Evolutionary conservation across 2,888 invertebrate genomes (phyloP), one percentile per base, ranked within the genome.

Genomic region (Phengaris alcon): DNA sequence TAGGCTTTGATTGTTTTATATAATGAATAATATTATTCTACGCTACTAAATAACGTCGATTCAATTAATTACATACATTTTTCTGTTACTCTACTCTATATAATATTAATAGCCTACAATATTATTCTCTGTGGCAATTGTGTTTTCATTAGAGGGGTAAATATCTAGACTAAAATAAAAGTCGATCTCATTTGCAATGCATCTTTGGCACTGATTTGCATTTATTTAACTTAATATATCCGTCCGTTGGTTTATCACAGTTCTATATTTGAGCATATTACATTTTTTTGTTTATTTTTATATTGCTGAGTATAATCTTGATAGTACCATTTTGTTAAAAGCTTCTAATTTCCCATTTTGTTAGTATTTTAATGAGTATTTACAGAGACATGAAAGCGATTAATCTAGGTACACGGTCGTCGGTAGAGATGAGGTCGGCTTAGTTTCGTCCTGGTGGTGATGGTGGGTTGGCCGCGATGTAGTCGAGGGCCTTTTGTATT

Each of bases 401-500:
- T 76, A 76, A 75, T 76, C 75, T 75, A 77, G 77, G 77, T 76
- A 52, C 51, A 12, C 72, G 69, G 75, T 68, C 73, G 76, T 77
- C 76, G 75, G 68, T 77, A 15, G 72, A 57, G 75, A 80, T 73
- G 73, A 79, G 74, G 70, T 75, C 59, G 8, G 69, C 54, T 80
- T 79, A 90, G 80, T 85, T 88, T 78, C 87, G 87, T 74, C 85
- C 81, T 0, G 88, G 85, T 3, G 89, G 82, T 78, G 94, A 91
- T 35, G 95, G 95, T 59, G 96, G 96, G 77, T 95, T 91, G 4
- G 95, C 95, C 13, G 95, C 95, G 78, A 96, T 93, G 88, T 94
- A 96, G 82, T 96, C 96, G 64, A 96, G 89, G 52, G 96, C 96
- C 87, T 95, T 96, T 85, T 96, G 96, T 80, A 96, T 96, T 86